Conservation (phyloP, 2,113 vertebrate species). For the Cercocebus atys region DNA sequence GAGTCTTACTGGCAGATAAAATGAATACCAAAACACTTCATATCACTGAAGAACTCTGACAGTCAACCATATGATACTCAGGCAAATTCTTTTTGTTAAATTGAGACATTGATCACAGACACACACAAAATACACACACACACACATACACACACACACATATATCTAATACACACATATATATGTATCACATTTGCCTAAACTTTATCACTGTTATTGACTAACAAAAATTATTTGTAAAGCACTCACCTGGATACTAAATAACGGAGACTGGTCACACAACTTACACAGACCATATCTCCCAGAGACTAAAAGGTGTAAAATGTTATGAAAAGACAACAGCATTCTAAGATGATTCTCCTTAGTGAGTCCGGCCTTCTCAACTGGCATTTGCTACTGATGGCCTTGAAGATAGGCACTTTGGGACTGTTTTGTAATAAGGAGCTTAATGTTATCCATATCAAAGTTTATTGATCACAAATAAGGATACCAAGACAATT, state of each 20-base stretch:
- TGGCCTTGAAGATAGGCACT: neutral
- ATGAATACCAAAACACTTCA: neutral
- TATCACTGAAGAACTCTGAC: neutral
- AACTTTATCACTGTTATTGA: neutral
- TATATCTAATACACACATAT: accelerated
- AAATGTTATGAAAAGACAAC: neutral
- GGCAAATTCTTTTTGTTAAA: neutral
- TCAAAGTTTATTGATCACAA: neutral
- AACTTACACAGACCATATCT: neutral
- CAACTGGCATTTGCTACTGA: neutral
- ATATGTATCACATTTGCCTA: neutral
- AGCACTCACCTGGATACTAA: neutral
- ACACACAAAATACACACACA: too few species aligned
- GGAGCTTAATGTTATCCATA: neutral
- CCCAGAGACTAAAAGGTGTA: neutral
- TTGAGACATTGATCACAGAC: neutral
- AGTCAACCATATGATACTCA: neutral
- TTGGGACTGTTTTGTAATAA: neutral
- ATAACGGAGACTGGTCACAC: neutral
- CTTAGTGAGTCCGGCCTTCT: neutral
- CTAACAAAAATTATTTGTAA: neutral
- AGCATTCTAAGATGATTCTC: neutral
- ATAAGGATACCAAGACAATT: neutral
- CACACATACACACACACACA: too few species aligned
- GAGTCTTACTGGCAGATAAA: neutral